These are phyloP conservation scores for Acronicta psi DNA, from an alignment of 2,888 invertebrate species.

Conservation along the genomic window DNA sequence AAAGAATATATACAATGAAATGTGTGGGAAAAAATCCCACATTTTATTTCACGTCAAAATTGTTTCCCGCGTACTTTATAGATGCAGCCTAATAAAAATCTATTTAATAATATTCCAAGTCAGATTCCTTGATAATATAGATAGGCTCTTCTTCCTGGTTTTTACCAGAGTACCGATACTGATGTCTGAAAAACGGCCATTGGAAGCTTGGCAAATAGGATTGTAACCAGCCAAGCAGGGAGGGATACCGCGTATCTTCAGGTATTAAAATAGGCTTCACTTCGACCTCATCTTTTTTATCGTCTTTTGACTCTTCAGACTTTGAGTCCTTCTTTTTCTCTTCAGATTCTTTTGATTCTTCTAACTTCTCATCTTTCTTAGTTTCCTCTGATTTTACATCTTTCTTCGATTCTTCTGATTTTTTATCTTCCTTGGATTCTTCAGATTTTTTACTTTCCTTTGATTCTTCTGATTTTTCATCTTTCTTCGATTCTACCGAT, in stretches of 20 bases:
- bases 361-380: constrained; percentile 11
- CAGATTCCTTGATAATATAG: constrained; percentile 26
- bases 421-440: constrained; percentile 10
- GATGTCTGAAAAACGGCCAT: constrained; percentile 9
- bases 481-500: constrained; percentile 18
- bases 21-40: too few species aligned
- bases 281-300: neutral
- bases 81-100: neutral
- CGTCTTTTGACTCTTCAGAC: constrained; percentile 13
- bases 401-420: constrained; percentile 11
- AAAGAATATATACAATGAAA: too few species aligned
- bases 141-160: constrained; percentile 9
- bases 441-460: constrained; percentile 12
- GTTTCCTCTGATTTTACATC: constrained; percentile 14
- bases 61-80: neutral
- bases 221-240: neutral
- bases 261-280: constrained; percentile 10
- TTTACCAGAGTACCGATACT: neutral
- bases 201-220: neutral
- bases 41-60: too few species aligned
- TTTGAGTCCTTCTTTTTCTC: constrained; percentile 14
- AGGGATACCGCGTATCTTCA: neutral
- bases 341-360: constrained; percentile 11
- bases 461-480: constrained; percentile 1
- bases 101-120: neutral